These are phyloP conservation scores for Holocentrus rufus DNA, from an alignment of 2,797 vertebrate species.

Conservation along the genomic window DNA sequence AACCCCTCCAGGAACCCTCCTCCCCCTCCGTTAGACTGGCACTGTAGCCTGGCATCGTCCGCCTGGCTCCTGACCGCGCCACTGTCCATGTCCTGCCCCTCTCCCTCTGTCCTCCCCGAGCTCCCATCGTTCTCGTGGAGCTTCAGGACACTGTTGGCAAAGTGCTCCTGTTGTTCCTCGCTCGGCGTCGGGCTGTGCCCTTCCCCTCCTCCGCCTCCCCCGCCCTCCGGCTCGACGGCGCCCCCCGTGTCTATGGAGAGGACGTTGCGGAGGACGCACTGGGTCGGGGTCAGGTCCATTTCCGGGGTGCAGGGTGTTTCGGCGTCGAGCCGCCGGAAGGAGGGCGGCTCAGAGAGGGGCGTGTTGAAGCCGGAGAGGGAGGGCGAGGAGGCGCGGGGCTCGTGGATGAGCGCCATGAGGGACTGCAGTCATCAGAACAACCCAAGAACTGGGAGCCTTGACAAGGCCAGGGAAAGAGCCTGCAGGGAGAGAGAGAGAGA, in stretches of 20 bases:
- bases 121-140: constrained; percentile 86
- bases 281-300: constrained; percentile 93
- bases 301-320: constrained; percentile 92
- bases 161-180: constrained; percentile 85
- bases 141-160: constrained; percentile 89
- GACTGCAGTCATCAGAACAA: constrained; percentile 69
- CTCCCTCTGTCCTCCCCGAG: constrained; percentile 70
- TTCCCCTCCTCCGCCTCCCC: constrained; percentile 67
- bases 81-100: constrained; percentile 70
- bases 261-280: constrained; percentile 92
- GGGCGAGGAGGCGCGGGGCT: constrained; percentile 90
- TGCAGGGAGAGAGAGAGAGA: constrained; percentile 26
- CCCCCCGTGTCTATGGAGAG: constrained; percentile 87
- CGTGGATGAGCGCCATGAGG: constrained; percentile 91
- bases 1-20: constrained; percentile 94
- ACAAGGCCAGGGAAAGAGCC: constrained; percentile 16
- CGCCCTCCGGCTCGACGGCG: constrained; percentile 68
- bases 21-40: constrained; percentile 84
- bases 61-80: constrained; percentile 77
- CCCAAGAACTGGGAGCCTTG: constrained; percentile 49
- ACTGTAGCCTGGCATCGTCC: constrained; percentile 83
- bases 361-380: constrained; percentile 90
- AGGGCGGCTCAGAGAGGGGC: constrained; percentile 85
- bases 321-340: constrained; percentile 86
- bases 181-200: constrained; percentile 83